These are phyloP conservation scores for Trematocara stigmaticum DNA, from an alignment of 2,113 vertebrate species.

Conservation along the genomic window DNA sequence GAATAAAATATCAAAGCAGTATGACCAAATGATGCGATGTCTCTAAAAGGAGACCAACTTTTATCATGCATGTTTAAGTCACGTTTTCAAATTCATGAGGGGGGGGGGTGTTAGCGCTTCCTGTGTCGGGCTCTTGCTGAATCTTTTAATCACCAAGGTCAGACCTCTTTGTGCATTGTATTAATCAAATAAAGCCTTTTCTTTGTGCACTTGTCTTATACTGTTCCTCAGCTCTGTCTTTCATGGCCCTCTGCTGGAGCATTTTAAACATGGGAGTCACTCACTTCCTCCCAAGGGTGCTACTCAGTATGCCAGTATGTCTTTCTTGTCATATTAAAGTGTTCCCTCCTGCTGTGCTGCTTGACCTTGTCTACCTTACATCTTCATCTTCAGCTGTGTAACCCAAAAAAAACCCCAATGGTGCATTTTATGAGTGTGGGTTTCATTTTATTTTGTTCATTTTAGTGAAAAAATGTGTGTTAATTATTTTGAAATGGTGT, in stretches of 20 bases:
- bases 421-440: background rate
- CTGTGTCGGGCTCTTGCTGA: background rate
- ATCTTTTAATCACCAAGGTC: background rate
- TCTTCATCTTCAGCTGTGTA: background rate
- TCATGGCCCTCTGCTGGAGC: constrained; percentile 66
- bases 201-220: background rate
- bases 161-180: background rate
- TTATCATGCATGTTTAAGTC: background rate
- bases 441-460: background rate
- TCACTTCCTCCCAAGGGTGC: constrained; percentile 9
- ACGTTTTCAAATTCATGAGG: fast-evolving
- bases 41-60: background rate
- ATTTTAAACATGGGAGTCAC: constrained; percentile 39
- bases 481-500: background rate
- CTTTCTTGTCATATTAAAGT: background rate
- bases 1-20: background rate
- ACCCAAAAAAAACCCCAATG: fast-evolving
- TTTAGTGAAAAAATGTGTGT: background rate
- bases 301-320: constrained; percentile 5
- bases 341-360: constrained; percentile 8
- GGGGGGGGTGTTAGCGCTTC: background rate
- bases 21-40: background rate
- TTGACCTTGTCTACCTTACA: constrained; percentile 35
- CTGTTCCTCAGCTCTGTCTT: constrained; percentile 34
- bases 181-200: background rate